These are phyloP conservation scores for Ophion obscuratus DNA, from an alignment of 2,888 invertebrate species.

Conservation along the genomic window DNA sequence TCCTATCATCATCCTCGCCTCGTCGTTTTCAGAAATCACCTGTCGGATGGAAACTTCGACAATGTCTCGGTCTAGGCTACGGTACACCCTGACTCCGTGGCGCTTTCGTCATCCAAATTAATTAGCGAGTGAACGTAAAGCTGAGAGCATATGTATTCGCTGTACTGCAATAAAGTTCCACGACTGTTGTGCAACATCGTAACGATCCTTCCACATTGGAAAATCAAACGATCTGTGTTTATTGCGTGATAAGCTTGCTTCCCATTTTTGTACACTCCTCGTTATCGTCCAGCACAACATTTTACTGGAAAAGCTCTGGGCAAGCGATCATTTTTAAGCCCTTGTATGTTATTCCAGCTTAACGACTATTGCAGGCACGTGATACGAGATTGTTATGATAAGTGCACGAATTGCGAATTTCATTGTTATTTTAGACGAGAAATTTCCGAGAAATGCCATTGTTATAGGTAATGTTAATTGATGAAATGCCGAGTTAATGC, in stretches of 20 bases:
- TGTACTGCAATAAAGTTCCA: neutral
- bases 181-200: conserved; percentile 4
- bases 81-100: conserved; percentile 35
- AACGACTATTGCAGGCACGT: too few species aligned
- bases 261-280: neutral
- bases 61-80: conserved; percentile 62
- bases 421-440: neutral
- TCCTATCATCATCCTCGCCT: conserved; percentile 2
- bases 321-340: neutral
- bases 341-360: too few species aligned
- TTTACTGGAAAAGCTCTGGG: neutral
- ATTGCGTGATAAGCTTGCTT: neutral
- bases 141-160: neutral
- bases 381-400: too few species aligned
- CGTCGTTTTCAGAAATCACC: conserved; percentile 44
- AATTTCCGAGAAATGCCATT: neutral
- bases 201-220: conserved; percentile 7
- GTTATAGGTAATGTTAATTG: too few species aligned
- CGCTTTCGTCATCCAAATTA: conserved; percentile 63
- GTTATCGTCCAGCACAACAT: neutral
- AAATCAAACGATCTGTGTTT: conserved; percentile 20
- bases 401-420: too few species aligned
- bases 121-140: conserved; percentile 45
- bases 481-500: too few species aligned
- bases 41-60: conserved; percentile 71